Evolutionary conservation across 2,797 vertebrate genomes (phyloP).

Genomic region (Tarsius wallacei): DNA sequence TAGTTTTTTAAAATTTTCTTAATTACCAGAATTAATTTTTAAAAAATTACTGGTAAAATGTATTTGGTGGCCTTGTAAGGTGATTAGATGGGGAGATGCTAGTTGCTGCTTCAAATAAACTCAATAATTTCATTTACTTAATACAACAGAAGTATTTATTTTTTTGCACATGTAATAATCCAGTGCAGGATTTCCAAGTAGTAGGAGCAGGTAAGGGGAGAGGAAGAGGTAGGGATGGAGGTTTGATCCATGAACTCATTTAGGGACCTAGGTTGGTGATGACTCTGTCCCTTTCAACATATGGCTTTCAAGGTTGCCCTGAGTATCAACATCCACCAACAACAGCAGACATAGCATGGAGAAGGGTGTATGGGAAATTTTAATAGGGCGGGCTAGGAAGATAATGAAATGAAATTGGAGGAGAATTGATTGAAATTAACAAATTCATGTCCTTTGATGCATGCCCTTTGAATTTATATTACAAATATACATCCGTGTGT

Average conservation of each 20-base stretch:
- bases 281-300: not conserved
- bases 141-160: not conserved
- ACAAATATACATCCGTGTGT: not conserved
- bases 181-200: conserved; percentile 3
- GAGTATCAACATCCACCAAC: not conserved
- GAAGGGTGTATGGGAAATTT: not conserved
- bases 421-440: not conserved
- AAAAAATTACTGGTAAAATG: not conserved
- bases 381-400: not conserved
- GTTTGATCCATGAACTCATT: not conserved
- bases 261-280: not conserved
- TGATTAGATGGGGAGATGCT: not conserved
- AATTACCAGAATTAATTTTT: too few relatives aligned
- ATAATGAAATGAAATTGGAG: not conserved
- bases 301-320: not conserved
- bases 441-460: not conserved
- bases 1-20: too few relatives aligned
- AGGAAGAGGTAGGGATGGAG: not conserved
- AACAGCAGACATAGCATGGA: not conserved
- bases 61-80: not conserved
- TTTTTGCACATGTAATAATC: not conserved
- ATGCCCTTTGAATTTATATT: not conserved
- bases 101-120: conserved; percentile 16
- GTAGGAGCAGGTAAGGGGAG: not conserved
- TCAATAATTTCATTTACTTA: not conserved